Base-by-base conservation (phyloP, 2,797 vertebrate species). In the Pantherophis alleghaniensis region DNA sequence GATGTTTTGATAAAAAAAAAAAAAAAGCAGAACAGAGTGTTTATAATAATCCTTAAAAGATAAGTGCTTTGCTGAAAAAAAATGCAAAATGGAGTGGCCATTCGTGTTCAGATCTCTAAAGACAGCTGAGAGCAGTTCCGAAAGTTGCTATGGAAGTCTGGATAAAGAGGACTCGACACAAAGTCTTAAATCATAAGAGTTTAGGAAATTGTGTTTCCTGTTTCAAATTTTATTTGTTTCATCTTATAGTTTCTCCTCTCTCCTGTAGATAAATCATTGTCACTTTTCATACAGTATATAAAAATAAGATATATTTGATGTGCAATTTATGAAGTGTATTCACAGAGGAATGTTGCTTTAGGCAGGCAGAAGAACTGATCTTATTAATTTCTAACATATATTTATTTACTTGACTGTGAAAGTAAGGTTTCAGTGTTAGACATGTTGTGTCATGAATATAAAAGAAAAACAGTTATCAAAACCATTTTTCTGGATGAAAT, bases 401-500 rank as follows among this genome's bases (percentile, higher is more conserved):
- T 93, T 47, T 47, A 51, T 51, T 97, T 83, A 66, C 86, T 90
- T 95, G 95, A 91, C 0, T 2, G 53, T 95, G 53, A 94, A 93
- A 95, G 92, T 95, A 95, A 96, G 95, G 79, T 93, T 96, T 47
- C 16, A 92, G 74, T 95, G 92, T 97, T 92, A 96, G 92, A 93
- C 97, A 96, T 94, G 91, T 94, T 90, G 47, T 95, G 47, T 94
- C 90, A 90, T 97, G 96, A 97, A 96, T 97, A 93, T 94, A n/a
- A 96, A 96, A 94, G 96, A 93, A 42, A 97, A 95, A 96, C 57
- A 10, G 7, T 42, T 59, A 10, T 92, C 60, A 92, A 94, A 95
- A 94, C 95, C 74, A 91, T 93, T 94, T 95, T 95, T 96, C 94
- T 98, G 97, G 97, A 98, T 96, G 93, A 83, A 95, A 0, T 93